phyloP scores from a whole-genome alignment of 2,888 invertebrate species.

The Pristionchus fissidentatus region DNA sequence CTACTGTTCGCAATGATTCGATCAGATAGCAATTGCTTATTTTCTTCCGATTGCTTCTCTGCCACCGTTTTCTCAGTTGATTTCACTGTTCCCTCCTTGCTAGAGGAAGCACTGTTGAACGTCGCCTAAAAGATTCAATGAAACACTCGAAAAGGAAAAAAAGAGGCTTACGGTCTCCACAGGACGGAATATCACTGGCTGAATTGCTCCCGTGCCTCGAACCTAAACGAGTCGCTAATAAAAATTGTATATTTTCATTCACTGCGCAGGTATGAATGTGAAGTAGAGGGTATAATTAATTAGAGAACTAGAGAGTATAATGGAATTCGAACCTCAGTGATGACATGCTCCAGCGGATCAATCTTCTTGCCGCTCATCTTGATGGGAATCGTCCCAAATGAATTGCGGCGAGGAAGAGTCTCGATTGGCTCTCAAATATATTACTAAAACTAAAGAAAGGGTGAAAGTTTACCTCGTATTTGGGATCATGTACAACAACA shows the following conservation, averaged over 20 bases:
- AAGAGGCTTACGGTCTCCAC: not conserved
- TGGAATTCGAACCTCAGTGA: slow-evolving; percentile 14
- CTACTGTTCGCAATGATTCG: not conserved
- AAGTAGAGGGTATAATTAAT: no score
- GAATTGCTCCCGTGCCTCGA: not conserved
- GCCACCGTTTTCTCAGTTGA: not conserved
- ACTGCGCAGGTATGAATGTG: not conserved
- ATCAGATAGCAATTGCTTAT: not conserved
- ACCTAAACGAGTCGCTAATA: not conserved
- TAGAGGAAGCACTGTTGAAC: no score
- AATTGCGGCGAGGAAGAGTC: not conserved
- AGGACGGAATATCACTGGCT: slow-evolving; percentile 11
- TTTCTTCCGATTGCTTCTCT: not conserved
- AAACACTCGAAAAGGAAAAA: not conserved
- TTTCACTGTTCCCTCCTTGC: no score
- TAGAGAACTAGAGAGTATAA: no score
- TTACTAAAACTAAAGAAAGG: no score
- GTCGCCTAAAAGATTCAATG: no score
- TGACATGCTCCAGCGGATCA: slow-evolving; percentile 24
- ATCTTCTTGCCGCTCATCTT: not conserved
- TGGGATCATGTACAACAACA: no score
- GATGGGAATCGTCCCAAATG: not conserved
- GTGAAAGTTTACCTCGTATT: no score
- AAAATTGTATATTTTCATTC: not conserved
- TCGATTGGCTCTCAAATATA: no score